Percentiles rank a stretch among this genome's conserved stretches.
phyloP scores from a whole-genome alignment of 1,140 invertebrate genomes.

The Drosophila tsacasi region DNA sequence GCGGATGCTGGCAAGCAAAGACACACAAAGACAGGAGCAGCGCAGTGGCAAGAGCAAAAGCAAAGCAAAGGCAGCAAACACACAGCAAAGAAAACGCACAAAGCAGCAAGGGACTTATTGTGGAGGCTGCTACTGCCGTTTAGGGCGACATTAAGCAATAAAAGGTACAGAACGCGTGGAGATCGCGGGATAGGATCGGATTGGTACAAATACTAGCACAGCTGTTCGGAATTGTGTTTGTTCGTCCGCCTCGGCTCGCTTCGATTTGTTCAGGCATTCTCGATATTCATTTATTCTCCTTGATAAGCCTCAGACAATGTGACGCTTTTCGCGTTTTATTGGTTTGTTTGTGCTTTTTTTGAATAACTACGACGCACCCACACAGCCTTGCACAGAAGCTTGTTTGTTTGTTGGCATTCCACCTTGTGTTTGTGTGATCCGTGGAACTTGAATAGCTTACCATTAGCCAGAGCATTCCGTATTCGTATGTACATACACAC shows the following conservation, averaged over 20 bases:
- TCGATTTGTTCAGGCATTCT: neutral
- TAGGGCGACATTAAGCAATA: slow-evolving; percentile 23
- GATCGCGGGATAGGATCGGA: slow-evolving; percentile 4
- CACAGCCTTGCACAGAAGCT: slow-evolving; percentile 11
- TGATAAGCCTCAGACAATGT: slow-evolving; percentile 71
- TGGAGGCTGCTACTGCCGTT: slow-evolving; percentile 35
- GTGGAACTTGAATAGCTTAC: slow-evolving; percentile 15
- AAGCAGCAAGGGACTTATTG: slow-evolving; percentile 36
- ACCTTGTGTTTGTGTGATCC: slow-evolving; percentile 6
- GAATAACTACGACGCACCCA: slow-evolving; percentile 52
- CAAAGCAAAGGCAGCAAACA: slow-evolving; percentile 19
- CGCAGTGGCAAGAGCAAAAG: slow-evolving; percentile 30
- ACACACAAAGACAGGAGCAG: slow-evolving; percentile 53
- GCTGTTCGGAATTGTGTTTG: slow-evolving; percentile 39
- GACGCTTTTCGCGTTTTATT: slow-evolving; percentile 38
- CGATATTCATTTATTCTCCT: slow-evolving; percentile 30
- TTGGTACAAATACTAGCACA: slow-evolving; percentile 30
- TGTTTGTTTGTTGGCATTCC: slow-evolving; percentile 39
- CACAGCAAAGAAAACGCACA: slow-evolving; percentile 25
- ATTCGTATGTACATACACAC: slow-evolving; percentile 7
- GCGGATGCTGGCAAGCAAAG: slow-evolving; percentile 16
- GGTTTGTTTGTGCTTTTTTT: slow-evolving; percentile 27
- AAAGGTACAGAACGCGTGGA: slow-evolving; percentile 49
- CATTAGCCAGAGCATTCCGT: neutral
- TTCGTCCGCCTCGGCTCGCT: neutral